A percentile compares a stretch with the other conserved stretches of the same genome.
Conservation (phyloP, 2,888 invertebrate genomes). For the Lasioglossum zephyrum region DNA sequence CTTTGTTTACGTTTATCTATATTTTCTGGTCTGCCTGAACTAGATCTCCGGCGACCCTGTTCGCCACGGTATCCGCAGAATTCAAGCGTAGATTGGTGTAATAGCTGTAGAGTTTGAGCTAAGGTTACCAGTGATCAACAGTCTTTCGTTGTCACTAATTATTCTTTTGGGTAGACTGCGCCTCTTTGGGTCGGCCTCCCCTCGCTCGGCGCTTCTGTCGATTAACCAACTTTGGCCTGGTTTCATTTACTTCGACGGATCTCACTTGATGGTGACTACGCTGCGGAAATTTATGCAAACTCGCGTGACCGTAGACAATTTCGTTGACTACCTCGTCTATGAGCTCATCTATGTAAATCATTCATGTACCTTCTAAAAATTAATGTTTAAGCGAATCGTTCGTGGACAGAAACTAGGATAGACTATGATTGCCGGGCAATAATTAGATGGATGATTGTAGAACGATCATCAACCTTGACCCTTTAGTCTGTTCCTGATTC, state of each 20-base stretch:
- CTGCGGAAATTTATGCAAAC: background rate
- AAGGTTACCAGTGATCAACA: background rate
- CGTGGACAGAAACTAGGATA: background rate
- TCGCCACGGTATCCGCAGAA: background rate
- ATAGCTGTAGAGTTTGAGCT: constrained; percentile 6
- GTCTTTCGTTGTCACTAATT: background rate
- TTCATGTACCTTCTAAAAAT: background rate
- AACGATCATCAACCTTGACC: background rate
- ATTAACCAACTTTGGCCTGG: background rate
- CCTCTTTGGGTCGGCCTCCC: background rate
- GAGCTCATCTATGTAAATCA: background rate
- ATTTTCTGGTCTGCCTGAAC: constrained; percentile 19
- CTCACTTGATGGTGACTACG: background rate
- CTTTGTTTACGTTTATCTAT: background rate
- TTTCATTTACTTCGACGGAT: constrained; percentile 17
- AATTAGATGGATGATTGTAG: too few species aligned
- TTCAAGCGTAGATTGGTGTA: constrained; percentile 9
- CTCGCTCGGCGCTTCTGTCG: background rate
- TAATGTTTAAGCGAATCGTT: background rate
- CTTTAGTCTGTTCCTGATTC: background rate
- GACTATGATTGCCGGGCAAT: background rate
- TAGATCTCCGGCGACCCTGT: background rate
- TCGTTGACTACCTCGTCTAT: background rate
- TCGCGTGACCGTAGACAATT: background rate
- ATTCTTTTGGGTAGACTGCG: background rate